Base-by-base conservation (phyloP, 23 tunicate species). In the Pegea sp. region DNA sequence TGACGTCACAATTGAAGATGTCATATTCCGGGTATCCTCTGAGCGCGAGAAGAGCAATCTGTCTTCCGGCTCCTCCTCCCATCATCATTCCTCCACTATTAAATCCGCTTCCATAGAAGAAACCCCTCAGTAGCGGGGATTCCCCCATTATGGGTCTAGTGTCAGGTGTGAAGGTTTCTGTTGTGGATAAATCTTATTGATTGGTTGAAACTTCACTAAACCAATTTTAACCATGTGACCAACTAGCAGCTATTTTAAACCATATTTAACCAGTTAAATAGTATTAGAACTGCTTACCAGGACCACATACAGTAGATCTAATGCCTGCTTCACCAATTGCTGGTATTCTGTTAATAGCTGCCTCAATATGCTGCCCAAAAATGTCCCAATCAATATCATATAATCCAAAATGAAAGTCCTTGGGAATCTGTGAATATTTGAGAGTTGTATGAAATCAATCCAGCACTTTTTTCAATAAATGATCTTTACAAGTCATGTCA, bases 51-150 rank as follows among this genome's bases (percentile, higher is more conserved):
- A 69, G 90, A 7, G 90, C 90, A 26, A 77, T 64, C 50, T 77
- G 90, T 56, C 70, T 50, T 24, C 90, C 90, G 7, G 90, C 90
- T 26, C 90, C 90, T 38, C 90, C 90, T 2, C 90, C 76, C 50
- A 57, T 11, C 90, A 77, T 77, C 71, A 77, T 77, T 42, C 90
- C 90, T 6, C 90, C 90, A 49, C 90, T 77, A 67, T 77, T 77
- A 62, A 69, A 77, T 52, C 61, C 90, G 51, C 76, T 68, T 5
- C 71, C 76, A 3, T 28, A 29, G 57, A 57, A 77, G 42, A 67
- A 77, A 5, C 90, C 90, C 49, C 71, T 49, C 22, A 69, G 63
- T 53, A 54, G 26, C 1, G 66, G 66, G 23, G 90, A 69, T 69
- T 69, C 90, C 0, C 90, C 90, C 66, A 77, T 69, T 38, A 64